Evolutionary conservation across 2,113 vertebrate genomes (phyloP).

Genomic region (Cygnus buccinator): DNA sequence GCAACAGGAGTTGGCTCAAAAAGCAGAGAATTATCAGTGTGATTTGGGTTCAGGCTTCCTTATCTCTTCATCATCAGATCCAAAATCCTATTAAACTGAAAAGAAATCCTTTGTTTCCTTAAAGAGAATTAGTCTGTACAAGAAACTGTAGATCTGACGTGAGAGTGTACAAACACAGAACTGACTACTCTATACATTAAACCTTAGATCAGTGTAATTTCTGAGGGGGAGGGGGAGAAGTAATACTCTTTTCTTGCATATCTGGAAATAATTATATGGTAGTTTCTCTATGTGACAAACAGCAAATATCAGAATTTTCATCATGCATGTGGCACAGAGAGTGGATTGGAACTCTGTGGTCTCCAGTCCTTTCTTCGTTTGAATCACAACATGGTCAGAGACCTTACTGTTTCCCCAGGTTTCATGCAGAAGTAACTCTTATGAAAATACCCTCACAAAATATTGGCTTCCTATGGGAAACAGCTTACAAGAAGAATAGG

Average conservation of each 20-base stretch:
- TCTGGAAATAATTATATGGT: neutral
- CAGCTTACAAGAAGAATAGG: neutral
- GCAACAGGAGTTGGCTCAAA: neutral
- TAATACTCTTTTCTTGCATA: neutral
- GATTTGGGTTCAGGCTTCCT: neutral
- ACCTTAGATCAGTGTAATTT: neutral
- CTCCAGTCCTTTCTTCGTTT: neutral
- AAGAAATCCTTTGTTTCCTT: neutral
- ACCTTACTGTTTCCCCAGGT: neutral
- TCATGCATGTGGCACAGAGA: neutral
- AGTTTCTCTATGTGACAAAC: neutral
- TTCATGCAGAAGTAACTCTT: neutral
- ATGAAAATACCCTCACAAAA: neutral
- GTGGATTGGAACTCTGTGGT: fast-evolving
- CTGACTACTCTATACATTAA: neutral
- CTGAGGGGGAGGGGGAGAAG: neutral
- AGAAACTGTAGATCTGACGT: neutral
- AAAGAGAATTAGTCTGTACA: neutral
- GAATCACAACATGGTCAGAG: neutral
- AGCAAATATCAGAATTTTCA: neutral
- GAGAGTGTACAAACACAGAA: neutral
- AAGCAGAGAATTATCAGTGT: neutral
- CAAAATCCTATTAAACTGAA: constrained; percentile 6
- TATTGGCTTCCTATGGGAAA: fast-evolving
- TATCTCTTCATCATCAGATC: neutral